These are phyloP conservation scores for Hemibagrus wyckioides DNA, from an alignment of 2,113 vertebrate genomes.

Conservation along the genomic window DNA sequence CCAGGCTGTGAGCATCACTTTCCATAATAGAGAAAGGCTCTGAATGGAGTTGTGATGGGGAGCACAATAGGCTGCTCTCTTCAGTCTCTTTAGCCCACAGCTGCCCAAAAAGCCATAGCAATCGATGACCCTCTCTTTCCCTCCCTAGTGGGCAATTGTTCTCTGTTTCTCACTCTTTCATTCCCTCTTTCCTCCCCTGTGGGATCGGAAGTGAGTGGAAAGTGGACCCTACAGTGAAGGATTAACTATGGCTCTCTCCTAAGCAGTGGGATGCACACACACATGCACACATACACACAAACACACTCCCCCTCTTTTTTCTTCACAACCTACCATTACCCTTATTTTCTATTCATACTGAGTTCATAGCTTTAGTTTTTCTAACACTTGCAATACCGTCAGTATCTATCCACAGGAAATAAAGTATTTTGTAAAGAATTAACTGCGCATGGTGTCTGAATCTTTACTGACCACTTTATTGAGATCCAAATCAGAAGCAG, in stretches of 20 bases:
- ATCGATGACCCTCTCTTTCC: conserved; percentile 44
- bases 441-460: not conserved
- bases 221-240: conserved; percentile 48
- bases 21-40: not conserved
- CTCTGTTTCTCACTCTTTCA: conserved; percentile 6
- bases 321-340: not conserved
- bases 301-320: not conserved
- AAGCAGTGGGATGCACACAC: conserved; percentile 28
- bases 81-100: conserved; percentile 26
- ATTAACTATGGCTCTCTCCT: conserved; percentile 48
- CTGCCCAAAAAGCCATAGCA: conserved; percentile 41
- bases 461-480: not conserved
- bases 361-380: not conserved
- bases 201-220: conserved; percentile 52
- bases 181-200: conserved; percentile 24
- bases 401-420: not conserved
- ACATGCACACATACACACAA: conserved; percentile 4
- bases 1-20: not conserved
- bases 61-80: conserved; percentile 40
- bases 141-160: conserved; percentile 41
- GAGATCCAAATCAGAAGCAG: not conserved
- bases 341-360: not conserved
- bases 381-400: not conserved
- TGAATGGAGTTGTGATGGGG: conserved; percentile 47
- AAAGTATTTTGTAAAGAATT: not conserved